Evolutionary conservation across 2,113 vertebrate genomes (phyloP).

Genomic region (Trachemys scripta): DNA sequence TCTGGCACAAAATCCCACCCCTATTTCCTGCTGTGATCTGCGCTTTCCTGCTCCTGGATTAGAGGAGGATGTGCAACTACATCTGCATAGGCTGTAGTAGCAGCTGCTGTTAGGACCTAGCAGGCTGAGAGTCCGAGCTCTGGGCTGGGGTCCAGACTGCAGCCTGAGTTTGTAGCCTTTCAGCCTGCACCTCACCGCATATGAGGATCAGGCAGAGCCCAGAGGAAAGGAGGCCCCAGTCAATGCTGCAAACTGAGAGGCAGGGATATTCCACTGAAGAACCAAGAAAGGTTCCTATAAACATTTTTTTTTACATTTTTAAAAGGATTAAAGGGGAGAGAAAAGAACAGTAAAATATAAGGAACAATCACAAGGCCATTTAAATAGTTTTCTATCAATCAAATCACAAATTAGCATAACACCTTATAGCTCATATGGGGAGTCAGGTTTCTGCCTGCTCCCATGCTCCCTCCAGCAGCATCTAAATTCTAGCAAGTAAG

Average conservation of each 20-base stretch:
- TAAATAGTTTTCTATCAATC: not conserved
- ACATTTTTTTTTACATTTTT: not conserved
- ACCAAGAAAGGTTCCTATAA: not conserved
- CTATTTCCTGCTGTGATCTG: not conserved
- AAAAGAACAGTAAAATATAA: not conserved
- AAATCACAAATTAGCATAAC: not conserved
- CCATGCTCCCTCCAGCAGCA: not conserved
- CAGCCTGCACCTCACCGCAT: not conserved
- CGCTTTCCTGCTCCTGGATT: not conserved
- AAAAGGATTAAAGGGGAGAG: not conserved
- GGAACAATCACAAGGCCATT: not conserved
- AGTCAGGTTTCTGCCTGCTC: not conserved
- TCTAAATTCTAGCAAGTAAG: not conserved
- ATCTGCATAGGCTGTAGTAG: not conserved
- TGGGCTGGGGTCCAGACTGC: not conserved
- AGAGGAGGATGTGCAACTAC: not conserved
- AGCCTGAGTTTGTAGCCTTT: not conserved
- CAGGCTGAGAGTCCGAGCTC: not conserved
- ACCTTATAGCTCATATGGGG: not conserved
- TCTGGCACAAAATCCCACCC: not conserved
- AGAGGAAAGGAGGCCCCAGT: not conserved
- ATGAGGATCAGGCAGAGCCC: not conserved
- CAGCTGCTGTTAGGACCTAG: not conserved
- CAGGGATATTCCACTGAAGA: not conserved
- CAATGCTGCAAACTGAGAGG: not conserved